Evolutionary conservation across 2,888 invertebrate genomes (phyloP).

Genomic region (Dendrolimus pini): DNA sequence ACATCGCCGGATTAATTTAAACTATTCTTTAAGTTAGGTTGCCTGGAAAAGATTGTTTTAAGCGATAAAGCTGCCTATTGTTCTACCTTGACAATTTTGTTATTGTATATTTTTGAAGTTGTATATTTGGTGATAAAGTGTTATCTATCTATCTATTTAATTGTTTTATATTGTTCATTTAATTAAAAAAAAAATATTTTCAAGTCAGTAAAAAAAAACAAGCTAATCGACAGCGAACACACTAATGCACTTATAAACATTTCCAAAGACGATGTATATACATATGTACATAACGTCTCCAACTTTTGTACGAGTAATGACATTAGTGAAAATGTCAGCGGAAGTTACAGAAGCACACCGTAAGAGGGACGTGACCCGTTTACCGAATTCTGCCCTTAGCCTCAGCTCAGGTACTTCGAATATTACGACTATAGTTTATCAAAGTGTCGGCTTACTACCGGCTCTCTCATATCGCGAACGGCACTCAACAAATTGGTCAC

Average conservation of each 20-base stretch:
- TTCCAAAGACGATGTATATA: background rate
- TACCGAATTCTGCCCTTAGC: constrained; percentile 23
- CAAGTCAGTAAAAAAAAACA: no score
- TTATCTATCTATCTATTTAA: no score
- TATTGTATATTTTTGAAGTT: no score
- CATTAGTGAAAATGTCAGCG: constrained; percentile 56
- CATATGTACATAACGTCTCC: constrained; percentile 9
- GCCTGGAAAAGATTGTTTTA: no score
- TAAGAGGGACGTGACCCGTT: constrained; percentile 37
- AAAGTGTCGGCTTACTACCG: constrained; percentile 44
- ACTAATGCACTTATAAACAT: constrained; percentile 7
- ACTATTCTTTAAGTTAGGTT: no score
- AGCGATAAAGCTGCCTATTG: no score
- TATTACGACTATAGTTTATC: constrained; percentile 59
- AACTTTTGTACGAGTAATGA: constrained; percentile 47
- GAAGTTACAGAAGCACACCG: constrained; percentile 43
- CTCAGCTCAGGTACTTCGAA: constrained; percentile 28
- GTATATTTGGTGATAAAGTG: no score
- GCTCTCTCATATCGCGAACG: constrained; percentile 34
- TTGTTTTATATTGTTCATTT: no score
- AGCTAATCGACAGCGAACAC: no score
- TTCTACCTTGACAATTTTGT: no score
- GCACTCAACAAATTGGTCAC: constrained; percentile 54
- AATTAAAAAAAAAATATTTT: no score
- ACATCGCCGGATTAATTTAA: no score